A percentile compares a stretch with the other conserved stretches of the same genome.
Conservation (phyloP, 1,140 invertebrate species). For the Hydropsyche tenuis region DNA sequence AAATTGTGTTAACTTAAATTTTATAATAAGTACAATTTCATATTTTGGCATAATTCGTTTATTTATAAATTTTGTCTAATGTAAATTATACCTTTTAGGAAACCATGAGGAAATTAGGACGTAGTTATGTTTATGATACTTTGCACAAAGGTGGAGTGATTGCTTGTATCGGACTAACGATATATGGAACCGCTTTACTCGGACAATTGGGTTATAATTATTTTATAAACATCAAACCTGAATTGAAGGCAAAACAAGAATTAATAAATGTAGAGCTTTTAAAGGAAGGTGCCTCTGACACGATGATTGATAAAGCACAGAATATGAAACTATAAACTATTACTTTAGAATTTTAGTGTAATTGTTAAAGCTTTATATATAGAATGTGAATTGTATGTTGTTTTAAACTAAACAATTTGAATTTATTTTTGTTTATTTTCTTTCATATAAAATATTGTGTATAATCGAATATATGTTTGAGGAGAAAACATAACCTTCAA, state of each 20-base stretch:
- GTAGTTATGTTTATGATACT: constrained; percentile 28
- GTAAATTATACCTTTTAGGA: too few species aligned
- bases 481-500: too few species aligned
- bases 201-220: constrained; percentile 36
- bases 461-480: too few species aligned
- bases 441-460: background rate
- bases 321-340: background rate
- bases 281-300: constrained; percentile 42
- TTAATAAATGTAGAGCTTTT: constrained; percentile 35
- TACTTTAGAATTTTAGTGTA: background rate
- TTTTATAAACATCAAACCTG: constrained; percentile 37
- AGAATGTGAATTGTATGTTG: background rate
- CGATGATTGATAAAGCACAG: background rate
- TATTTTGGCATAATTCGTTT: too few species aligned
- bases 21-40: too few species aligned
- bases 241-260: constrained; percentile 11
- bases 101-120: constrained; percentile 23
- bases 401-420: background rate
- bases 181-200: background rate
- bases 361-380: background rate
- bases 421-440: background rate
- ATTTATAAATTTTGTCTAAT: too few species aligned
- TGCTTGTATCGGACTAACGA: constrained; percentile 36
- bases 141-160: constrained; percentile 43
- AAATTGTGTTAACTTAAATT: too few species aligned